phyloP scores from a whole-genome alignment of 64 coral and sea anemone genomes.

The Pocillopora verrucosa region DNA sequence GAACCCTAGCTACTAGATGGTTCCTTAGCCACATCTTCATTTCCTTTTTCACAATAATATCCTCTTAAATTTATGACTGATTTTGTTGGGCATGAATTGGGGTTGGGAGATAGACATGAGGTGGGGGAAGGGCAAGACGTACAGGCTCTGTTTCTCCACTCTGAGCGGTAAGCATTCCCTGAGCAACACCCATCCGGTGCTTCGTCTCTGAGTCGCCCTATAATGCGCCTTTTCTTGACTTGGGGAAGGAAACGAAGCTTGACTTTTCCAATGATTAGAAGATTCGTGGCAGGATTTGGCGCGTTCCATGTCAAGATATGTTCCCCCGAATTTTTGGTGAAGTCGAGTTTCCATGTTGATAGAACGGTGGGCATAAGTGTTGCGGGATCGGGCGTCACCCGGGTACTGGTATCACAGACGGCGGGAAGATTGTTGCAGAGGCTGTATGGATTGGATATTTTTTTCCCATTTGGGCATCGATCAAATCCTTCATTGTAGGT shows the following conservation, averaged over 20 bases:
- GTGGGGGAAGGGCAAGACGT: neutral
- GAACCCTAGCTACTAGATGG: neutral
- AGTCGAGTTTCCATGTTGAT: no score
- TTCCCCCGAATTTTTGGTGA: no score
- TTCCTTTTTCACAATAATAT: neutral
- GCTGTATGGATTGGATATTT: slow-evolving; percentile 36
- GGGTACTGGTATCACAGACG: slow-evolving; percentile 16
- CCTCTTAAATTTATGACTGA: neutral
- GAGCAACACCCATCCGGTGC: no score
- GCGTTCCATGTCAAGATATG: no score
- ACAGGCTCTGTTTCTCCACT: no score
- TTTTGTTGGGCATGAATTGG: neutral
- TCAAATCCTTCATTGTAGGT: slow-evolving; percentile 38
- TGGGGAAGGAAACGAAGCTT: no score
- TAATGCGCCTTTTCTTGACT: no score
- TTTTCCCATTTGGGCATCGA: slow-evolving; percentile 25
- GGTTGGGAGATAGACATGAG: neutral
- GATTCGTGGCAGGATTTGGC: no score
- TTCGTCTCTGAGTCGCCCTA: no score
- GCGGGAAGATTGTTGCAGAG: slow-evolving; percentile 39
- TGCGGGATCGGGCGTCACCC: neutral
- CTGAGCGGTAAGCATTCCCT: no score
- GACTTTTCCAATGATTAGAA: no score
- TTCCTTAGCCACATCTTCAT: neutral
- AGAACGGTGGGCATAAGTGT: no score